Base-by-base conservation (phyloP, 2,113 vertebrate species). In the Gadus chalcogrammus region DNA sequence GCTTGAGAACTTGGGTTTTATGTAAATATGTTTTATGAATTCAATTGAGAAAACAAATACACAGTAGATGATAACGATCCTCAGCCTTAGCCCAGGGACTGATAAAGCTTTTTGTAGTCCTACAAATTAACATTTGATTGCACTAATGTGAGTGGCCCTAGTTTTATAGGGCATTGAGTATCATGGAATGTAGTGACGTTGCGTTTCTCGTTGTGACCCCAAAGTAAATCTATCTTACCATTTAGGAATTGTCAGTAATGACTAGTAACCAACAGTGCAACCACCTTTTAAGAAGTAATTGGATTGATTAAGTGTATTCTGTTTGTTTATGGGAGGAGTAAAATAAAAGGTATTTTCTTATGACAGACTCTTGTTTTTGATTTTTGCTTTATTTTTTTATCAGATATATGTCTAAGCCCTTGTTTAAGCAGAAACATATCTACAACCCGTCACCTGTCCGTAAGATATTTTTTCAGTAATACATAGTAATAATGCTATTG, bases 111-210 rank as follows among this genome's bases (percentile, higher is more conserved):
- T 70, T 48, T 78, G 60, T 63, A 69, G 70, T 8, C 53, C 15
- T 69, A 38, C 73, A 62, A 31, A 72, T 68, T 71, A n/a, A 63
- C 48, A 70, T 75, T 76, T 66, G 15, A 77, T 70, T 65, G 59
- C 22, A 61, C 65, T 64, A 52, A 17, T 60, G 64, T 66, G 68
- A 68, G n/a, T 42, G 60, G 52, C 85, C 81, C 88, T 90, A 88
- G 89, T 90, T 90, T 85, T 89, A 88, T 87, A 88, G 88, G 85
- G 87, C 69, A 11, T 18, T 65, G 62, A 35, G 24, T 62, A 52
- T 65, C 65, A 38, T 67, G 35, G 66, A 70, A 62, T 88, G 69
- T 79, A 75, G 69, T 48, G 42, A 48, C 12, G 80, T 31, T 28
- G 20, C 53, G 20, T 61, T 79, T 73, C 48, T 63, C 69, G 28